Evolutionary conservation across 1,140 invertebrate genomes (phyloP).

Genomic region (Cydia amplana): DNA sequence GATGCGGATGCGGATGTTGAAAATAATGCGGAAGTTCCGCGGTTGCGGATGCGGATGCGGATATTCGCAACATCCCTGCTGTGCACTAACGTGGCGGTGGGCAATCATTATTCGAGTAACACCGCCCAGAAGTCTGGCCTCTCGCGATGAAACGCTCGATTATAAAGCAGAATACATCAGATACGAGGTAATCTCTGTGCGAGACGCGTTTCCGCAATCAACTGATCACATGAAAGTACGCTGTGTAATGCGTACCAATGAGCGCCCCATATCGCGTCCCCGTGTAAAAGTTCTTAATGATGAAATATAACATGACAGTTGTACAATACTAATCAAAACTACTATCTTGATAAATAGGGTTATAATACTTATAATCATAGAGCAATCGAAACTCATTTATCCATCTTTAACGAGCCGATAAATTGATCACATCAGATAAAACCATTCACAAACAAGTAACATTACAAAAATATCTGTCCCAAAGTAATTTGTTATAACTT

Average conservation of each 20-base stretch:
- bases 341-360: constrained; percentile 64
- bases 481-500: constrained; percentile 67
- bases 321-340: constrained; percentile 54
- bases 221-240: constrained; percentile 42
- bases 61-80: too few species aligned
- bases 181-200: constrained; percentile 53
- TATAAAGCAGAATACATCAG: constrained; percentile 53
- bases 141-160: constrained; percentile 63
- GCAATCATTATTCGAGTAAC: constrained; percentile 53
- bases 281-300: constrained; percentile 37
- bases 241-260: constrained; percentile 31
- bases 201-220: constrained; percentile 52
- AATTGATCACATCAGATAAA: constrained; percentile 65
- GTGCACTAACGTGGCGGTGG: constrained; percentile 59
- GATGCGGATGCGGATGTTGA: too few species aligned
- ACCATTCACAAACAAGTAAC: constrained; percentile 59
- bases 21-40: too few species aligned
- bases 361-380: constrained; percentile 72
- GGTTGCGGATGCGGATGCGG: too few species aligned
- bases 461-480: constrained; percentile 65
- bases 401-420: constrained; percentile 67
- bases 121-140: constrained; percentile 51
- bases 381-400: constrained; percentile 64
- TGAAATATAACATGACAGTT: constrained; percentile 46
- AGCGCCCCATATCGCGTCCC: constrained; percentile 20